Evolutionary conservation across 2,888 invertebrate species (phyloP).

Genomic region (Metellina segmentata): DNA sequence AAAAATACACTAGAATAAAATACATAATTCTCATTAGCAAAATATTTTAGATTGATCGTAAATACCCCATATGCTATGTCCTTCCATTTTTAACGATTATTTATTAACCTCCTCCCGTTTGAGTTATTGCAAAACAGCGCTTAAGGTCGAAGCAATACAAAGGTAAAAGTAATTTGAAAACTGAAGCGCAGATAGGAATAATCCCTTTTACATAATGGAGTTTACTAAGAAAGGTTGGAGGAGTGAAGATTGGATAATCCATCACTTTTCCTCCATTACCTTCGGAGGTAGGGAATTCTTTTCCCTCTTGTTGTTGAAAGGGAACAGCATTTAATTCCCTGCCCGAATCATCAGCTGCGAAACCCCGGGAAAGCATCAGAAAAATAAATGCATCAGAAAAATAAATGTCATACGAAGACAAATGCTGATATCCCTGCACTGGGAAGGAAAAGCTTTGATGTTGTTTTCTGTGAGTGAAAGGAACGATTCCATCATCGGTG

Average conservation of each 20-base stretch:
- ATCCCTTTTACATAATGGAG: constrained; percentile 72
- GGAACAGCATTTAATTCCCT: constrained; percentile 25
- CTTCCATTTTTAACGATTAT: neutral
- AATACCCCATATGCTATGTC: no score
- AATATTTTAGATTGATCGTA: no score
- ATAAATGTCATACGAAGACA: constrained; percentile 3
- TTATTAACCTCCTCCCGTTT: constrained; percentile 22
- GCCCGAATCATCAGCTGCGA: constrained; percentile 5
- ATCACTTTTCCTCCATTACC: constrained; percentile 65
- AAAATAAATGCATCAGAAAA: neutral
- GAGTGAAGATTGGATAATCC: constrained; percentile 70
- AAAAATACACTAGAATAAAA: no score
- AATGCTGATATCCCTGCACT: neutral
- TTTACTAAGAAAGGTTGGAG: constrained; percentile 67
- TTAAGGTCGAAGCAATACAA: constrained; percentile 64
- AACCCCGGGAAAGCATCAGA: constrained; percentile 11
- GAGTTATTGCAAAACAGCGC: constrained; percentile 58
- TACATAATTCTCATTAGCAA: no score
- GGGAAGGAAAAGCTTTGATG: neutral
- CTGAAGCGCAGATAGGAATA: constrained; percentile 44
- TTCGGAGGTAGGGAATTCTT: constrained; percentile 45
- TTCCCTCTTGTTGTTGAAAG: constrained; percentile 38
- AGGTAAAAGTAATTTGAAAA: constrained; percentile 70
- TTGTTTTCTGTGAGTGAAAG: neutral
- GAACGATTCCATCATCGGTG: neutral